Conservation (phyloP, 2,888 invertebrate genomes). For the Luffia ferchaultella region DNA sequence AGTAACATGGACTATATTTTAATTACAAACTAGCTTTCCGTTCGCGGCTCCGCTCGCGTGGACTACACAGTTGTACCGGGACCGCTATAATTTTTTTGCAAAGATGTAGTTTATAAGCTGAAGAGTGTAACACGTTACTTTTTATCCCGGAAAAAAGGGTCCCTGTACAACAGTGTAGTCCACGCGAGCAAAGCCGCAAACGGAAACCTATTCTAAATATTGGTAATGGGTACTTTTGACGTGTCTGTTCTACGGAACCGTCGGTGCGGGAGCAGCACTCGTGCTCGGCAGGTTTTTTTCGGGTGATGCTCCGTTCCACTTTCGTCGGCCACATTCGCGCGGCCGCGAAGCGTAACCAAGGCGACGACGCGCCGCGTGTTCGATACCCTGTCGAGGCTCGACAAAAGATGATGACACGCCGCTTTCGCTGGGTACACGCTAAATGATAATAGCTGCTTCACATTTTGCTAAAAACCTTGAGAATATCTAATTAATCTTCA, state of each 20-base stretch:
- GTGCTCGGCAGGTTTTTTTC: not conserved
- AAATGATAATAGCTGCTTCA: not conserved
- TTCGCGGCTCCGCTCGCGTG: no score
- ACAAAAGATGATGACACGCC: slow-evolving; percentile 19
- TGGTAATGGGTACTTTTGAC: no score
- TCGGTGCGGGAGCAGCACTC: not conserved
- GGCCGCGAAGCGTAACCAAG: slow-evolving; percentile 40
- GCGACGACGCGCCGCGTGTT: slow-evolving; percentile 37
- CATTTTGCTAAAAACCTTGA: slow-evolving; percentile 3
- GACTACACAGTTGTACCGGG: no score
- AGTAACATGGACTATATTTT: no score
- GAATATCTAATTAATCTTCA: not conserved
- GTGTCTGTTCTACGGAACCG: not conserved
- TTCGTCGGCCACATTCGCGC: slow-evolving; percentile 27
- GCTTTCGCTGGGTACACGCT: slow-evolving; percentile 10
- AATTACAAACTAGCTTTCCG: no score
- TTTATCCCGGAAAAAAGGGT: no score
- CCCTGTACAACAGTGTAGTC: no score
- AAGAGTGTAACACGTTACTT: no score
- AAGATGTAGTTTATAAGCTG: no score
- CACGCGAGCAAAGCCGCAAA: no score
- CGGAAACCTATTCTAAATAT: no score
- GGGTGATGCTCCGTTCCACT: slow-evolving; percentile 53
- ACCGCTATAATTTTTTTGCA: no score
- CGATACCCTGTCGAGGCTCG: slow-evolving; percentile 23